These are phyloP conservation scores for Pseudochromis fuscus DNA, from an alignment of 2,797 vertebrate species.

Conservation along the genomic window DNA sequence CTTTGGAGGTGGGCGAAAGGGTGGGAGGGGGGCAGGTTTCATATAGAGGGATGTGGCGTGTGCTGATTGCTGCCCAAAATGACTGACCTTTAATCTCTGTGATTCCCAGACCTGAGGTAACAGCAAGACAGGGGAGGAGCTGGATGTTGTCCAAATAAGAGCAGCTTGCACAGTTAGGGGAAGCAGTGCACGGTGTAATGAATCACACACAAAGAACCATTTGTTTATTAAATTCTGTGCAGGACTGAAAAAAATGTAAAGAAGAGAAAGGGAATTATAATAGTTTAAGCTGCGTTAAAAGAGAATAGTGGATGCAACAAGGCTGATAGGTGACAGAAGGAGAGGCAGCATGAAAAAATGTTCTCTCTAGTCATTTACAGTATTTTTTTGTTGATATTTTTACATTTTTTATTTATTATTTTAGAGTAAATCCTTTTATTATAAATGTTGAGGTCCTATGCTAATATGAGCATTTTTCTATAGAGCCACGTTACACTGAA, in stretches of 20 bases:
- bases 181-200: constrained; percentile 23
- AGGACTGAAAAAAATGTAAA: neutral
- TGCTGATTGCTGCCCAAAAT: constrained; percentile 50
- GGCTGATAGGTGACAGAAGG: neutral
- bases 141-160: constrained; percentile 37
- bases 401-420: too few relatives aligned
- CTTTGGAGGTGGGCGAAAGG: constrained; percentile 46
- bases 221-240: constrained; percentile 18
- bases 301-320: neutral
- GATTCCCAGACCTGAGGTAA: constrained; percentile 18
- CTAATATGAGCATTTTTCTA: neutral
- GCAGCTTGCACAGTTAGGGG: constrained; percentile 30
- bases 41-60: constrained; percentile 10
- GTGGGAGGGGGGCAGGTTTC: constrained; percentile 1
- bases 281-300: constrained; percentile 1
- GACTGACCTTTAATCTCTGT: constrained; percentile 47
- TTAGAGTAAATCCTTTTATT: neutral
- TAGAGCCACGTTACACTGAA: neutral
- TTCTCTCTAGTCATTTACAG: too few relatives aligned
- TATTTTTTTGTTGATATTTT: too few relatives aligned
- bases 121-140: constrained; percentile 9
- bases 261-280: neutral
- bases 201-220: constrained; percentile 19
- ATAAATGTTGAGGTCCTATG: neutral
- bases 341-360: neutral